Conservation (phyloP, 2,888 invertebrate species). For the Caenorhabditis zanzibari region DNA sequence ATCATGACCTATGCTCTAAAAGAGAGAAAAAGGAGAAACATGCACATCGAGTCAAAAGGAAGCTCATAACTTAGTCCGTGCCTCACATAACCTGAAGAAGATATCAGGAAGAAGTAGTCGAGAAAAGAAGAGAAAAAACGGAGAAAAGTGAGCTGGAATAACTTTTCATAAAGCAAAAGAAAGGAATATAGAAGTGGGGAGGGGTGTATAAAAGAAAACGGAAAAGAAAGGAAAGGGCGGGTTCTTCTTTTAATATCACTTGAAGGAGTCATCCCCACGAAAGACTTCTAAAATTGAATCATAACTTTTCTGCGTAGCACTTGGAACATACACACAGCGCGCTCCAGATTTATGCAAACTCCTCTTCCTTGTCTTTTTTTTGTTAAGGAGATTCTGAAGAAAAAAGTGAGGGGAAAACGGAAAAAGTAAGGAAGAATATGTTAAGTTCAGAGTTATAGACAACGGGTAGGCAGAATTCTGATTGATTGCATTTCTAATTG, state of each 20-base stretch:
- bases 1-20: conserved; percentile 12
- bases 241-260: conserved; percentile 60
- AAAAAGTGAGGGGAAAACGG: not conserved
- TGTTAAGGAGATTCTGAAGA: not conserved
- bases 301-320: conserved; percentile 43
- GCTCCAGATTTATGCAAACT: conserved; percentile 38
- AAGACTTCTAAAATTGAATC: conserved; percentile 59
- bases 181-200: no score
- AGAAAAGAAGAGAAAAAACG: conserved; percentile 7
- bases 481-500: conserved; percentile 53
- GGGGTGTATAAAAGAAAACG: not conserved
- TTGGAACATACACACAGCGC: conserved; percentile 45
- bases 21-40: not conserved
- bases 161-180: conserved; percentile 12
- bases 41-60: conserved; percentile 27
- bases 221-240: conserved; percentile 22
- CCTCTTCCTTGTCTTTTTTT: conserved; percentile 40
- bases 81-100: conserved; percentile 32
- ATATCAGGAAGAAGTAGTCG: conserved; percentile 4
- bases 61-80: conserved; percentile 35
- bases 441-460: conserved; percentile 11
- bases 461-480: conserved; percentile 17
- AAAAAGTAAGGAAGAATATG: conserved; percentile 7
- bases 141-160: conserved; percentile 43
- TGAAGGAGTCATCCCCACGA: conserved; percentile 48